Percentiles rank a stretch among this genome's conserved stretches.
These are phyloP conservation scores for Hafferia zeledoni DNA, from an alignment of 2,797 vertebrate species.

Conservation along the genomic window DNA sequence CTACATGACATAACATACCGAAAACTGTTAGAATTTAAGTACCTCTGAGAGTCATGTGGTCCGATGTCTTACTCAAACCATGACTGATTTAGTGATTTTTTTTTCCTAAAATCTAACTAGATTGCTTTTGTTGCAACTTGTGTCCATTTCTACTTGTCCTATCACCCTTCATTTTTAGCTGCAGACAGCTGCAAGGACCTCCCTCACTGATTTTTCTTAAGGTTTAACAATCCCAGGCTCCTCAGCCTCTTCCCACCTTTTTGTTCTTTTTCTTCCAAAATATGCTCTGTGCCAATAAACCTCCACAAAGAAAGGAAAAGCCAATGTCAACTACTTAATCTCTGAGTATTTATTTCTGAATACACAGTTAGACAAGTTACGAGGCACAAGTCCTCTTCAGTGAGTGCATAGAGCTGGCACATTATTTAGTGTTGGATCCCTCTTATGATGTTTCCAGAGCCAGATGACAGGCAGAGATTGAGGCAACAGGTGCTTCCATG, in stretches of 20 bases:
- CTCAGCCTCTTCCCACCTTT: neutral
- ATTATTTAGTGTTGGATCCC: neutral
- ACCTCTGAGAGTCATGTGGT: neutral
- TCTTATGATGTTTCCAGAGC: neutral
- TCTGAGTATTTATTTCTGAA: neutral
- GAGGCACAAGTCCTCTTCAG: neutral
- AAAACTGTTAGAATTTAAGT: neutral
- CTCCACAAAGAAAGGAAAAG: neutral
- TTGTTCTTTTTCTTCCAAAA: neutral
- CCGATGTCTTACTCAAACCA: neutral
- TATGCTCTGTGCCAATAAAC: neutral
- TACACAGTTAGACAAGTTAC: neutral
- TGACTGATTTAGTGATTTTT: fast-evolving
- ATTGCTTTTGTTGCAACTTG: neutral
- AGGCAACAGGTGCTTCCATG: neutral
- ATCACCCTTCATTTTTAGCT: neutral
- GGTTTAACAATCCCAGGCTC: neutral
- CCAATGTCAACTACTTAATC: neutral
- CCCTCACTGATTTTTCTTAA: neutral
- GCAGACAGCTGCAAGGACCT: neutral
- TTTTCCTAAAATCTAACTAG: neutral
- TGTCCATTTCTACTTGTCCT: neutral
- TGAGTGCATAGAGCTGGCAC: neutral
- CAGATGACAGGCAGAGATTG: neutral
- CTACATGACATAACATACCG: neutral